These are phyloP conservation scores for Emydoidea blandingii DNA, from an alignment of 2,797 vertebrate genomes.

Conservation along the genomic window DNA sequence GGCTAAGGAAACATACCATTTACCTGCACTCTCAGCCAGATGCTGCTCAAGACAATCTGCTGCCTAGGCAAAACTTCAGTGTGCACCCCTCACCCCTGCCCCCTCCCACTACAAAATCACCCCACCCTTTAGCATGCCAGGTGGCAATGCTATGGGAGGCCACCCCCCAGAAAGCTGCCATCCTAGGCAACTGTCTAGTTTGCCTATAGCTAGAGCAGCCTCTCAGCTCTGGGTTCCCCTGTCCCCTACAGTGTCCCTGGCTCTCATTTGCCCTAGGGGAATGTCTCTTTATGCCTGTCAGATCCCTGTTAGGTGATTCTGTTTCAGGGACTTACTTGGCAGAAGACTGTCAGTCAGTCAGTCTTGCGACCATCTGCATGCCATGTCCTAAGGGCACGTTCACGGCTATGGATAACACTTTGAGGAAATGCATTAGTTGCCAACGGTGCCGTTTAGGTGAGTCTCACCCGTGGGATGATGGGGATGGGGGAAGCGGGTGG, in stretches of 20 bases:
- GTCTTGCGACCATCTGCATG: constrained; percentile 26
- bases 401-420: constrained; percentile 62
- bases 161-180: neutral
- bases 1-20: neutral
- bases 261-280: neutral
- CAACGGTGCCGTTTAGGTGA: constrained; percentile 51
- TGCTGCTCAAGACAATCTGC: neutral
- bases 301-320: constrained; percentile 8
- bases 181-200: neutral
- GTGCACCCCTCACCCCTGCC: neutral
- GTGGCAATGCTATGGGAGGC: too few relatives aligned
- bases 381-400: constrained; percentile 29
- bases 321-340: constrained; percentile 71
- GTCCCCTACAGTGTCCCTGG: neutral
- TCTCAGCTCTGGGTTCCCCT: neutral
- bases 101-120: neutral
- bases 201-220: neutral
- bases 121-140: too few relatives aligned
- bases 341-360: constrained; percentile 58
- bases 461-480: neutral
- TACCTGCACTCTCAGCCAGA: neutral
- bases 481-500: neutral
- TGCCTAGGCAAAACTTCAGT: neutral
- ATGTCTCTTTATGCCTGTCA: accelerated
- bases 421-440: constrained; percentile 53